phyloP scores from a whole-genome alignment of 2,113 vertebrate genomes.

The Paracanthobrama guichenoti region DNA sequence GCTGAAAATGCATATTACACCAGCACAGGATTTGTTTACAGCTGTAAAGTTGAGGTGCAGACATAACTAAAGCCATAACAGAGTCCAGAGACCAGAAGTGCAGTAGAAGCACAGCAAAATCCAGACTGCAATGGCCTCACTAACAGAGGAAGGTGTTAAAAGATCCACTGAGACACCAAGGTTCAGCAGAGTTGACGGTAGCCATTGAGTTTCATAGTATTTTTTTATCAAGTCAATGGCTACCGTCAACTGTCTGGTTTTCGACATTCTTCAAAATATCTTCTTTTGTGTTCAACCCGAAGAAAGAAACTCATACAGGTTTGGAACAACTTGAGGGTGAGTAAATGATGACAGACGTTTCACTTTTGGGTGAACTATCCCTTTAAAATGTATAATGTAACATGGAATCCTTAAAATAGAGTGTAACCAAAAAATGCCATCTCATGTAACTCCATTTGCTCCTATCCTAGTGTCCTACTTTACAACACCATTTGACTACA shows the following conservation, averaged over 20 bases:
- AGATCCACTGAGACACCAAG: not conserved
- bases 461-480: not conserved
- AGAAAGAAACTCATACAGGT: too few relatives aligned
- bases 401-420: too few relatives aligned
- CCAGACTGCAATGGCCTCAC: not conserved
- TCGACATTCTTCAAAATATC: too few relatives aligned
- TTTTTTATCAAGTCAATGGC: too few relatives aligned
- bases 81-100: constrained; percentile 47
- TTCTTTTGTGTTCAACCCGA: too few relatives aligned
- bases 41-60: not conserved
- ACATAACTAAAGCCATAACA: not conserved
- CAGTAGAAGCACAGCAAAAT: constrained; percentile 49
- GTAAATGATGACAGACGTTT: too few relatives aligned
- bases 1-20: not conserved
- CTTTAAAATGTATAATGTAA: too few relatives aligned
- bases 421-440: not conserved
- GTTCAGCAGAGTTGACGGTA: not conserved
- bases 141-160: not conserved
- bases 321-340: too few relatives aligned
- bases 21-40: not conserved
- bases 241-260: too few relatives aligned
- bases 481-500: not conserved
- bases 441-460: not conserved
- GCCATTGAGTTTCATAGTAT: too few relatives aligned
- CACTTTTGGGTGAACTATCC: too few relatives aligned